phyloP scores from a whole-genome alignment of 2,113 vertebrate genomes.

The Trichomycterus rosablanca region DNA sequence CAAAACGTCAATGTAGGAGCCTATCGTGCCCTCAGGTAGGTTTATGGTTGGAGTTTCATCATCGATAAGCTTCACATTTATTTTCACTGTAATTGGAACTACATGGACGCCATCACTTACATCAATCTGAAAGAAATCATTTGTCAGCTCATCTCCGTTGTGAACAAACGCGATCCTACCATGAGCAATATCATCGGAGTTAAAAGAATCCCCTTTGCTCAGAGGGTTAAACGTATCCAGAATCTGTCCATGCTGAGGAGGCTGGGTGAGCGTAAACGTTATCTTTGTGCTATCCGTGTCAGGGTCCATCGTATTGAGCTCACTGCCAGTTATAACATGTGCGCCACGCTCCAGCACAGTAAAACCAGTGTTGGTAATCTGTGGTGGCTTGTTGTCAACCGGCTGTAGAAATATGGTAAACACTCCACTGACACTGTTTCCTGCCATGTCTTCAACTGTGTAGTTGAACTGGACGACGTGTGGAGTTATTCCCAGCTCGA shows the following conservation, averaged over 20 bases:
- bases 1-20: slow-evolving; percentile 83
- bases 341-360: slow-evolving; percentile 73
- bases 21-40: slow-evolving; percentile 80
- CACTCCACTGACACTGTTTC: slow-evolving; percentile 73
- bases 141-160: slow-evolving; percentile 72
- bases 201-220: slow-evolving; percentile 72
- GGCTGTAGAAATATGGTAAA: slow-evolving; percentile 87
- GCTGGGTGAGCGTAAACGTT: slow-evolving; percentile 78
- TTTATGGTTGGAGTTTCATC: slow-evolving; percentile 71
- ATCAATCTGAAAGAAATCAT: slow-evolving; percentile 79
- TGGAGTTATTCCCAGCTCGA: slow-evolving; percentile 85
- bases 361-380: slow-evolving; percentile 89
- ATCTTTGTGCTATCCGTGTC: slow-evolving; percentile 81
- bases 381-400: slow-evolving; percentile 88
- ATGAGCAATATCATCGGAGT: slow-evolving; percentile 75
- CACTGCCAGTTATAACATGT: slow-evolving; percentile 72
- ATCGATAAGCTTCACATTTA: slow-evolving; percentile 76
- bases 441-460: slow-evolving; percentile 81
- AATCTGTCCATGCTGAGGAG: slow-evolving; percentile 77
- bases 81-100: slow-evolving; percentile 82
- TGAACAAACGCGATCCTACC: slow-evolving; percentile 79
- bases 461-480: slow-evolving; percentile 84
- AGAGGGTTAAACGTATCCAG: slow-evolving; percentile 69
- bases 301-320: slow-evolving; percentile 78
- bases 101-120: slow-evolving; percentile 86